Percentiles rank a stretch among this genome's conserved stretches.
Conservation (phyloP, 2,797 vertebrate genomes). For the Pteronotus mesoamericanus region DNA sequence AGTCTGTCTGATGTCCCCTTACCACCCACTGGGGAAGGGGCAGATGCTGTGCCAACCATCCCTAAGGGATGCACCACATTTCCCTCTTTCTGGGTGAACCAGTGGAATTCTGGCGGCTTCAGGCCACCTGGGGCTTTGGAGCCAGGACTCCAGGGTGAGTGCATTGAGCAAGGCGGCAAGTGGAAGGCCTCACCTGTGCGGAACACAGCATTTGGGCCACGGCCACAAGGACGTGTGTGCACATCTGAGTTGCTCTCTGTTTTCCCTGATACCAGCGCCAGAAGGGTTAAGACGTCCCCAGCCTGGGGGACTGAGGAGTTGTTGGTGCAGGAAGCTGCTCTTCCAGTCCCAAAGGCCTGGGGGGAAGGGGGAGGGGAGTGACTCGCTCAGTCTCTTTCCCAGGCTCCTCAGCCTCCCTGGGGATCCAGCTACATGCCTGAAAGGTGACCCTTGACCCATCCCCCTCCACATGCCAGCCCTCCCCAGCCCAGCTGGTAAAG, state of each 20-base stretch:
- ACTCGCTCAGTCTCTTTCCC: constrained; percentile 67
- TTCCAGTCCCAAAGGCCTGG: constrained; percentile 59
- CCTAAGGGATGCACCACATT: neutral
- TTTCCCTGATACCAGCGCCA: constrained; percentile 25
- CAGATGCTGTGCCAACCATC: neutral
- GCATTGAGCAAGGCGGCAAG: neutral
- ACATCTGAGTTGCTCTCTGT: neutral
- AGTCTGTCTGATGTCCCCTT: neutral
- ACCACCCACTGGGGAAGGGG: neutral
- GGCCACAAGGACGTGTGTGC: neutral
- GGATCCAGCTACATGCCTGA: constrained; percentile 72
- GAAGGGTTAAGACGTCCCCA: constrained; percentile 65
- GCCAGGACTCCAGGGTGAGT: neutral
- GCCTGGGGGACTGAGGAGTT: constrained; percentile 38
- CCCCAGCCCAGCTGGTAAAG: neutral
- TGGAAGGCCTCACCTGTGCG: neutral
- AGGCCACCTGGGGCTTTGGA: neutral
- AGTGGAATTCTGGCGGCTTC: neutral
- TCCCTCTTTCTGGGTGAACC: neutral
- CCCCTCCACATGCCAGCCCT: constrained; percentile 31
- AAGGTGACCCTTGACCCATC: constrained; percentile 67
- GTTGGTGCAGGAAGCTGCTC: constrained; percentile 61
- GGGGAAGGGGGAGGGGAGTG: neutral
- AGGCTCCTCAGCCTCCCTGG: constrained; percentile 70
- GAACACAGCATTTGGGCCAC: neutral